phyloP scores from a whole-genome alignment of 2,888 invertebrate species.

The Hirtodrosophila alboralis region DNA sequence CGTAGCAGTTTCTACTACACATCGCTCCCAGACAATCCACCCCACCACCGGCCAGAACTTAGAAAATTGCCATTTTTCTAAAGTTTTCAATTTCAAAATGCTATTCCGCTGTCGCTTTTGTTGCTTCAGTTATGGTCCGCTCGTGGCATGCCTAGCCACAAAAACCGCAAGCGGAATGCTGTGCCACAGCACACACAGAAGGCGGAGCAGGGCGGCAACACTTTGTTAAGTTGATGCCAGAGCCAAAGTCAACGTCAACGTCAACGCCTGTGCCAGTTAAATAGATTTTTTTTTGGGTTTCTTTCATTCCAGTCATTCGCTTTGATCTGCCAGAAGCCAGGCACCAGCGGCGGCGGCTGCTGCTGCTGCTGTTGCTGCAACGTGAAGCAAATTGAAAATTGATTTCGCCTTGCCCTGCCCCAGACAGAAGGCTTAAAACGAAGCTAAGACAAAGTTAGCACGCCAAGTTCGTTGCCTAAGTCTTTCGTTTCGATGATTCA shows the following conservation, averaged over 20 bases:
- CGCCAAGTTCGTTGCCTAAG: slow-evolving; percentile 73
- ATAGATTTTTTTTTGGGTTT: slow-evolving; percentile 67
- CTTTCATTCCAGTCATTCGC: slow-evolving; percentile 57
- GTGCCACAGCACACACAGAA: slow-evolving; percentile 10
- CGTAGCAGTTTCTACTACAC: neutral
- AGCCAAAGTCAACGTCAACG: slow-evolving; percentile 66
- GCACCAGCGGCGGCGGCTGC: slow-evolving; percentile 42
- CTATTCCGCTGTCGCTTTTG: slow-evolving; percentile 37
- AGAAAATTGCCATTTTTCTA: slow-evolving; percentile 60
- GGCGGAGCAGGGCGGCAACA: slow-evolving; percentile 61
- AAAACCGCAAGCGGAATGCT: slow-evolving; percentile 75
- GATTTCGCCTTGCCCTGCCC: slow-evolving; percentile 58
- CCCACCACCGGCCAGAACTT: slow-evolving; percentile 12
- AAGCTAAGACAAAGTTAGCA: slow-evolving; percentile 48
- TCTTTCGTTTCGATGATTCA: slow-evolving; percentile 76
- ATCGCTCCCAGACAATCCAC: neutral
- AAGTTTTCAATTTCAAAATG: slow-evolving; percentile 70
- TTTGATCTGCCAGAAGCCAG: slow-evolving; percentile 67
- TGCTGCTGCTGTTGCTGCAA: slow-evolving; percentile 41
- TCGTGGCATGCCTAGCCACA: slow-evolving; percentile 61
- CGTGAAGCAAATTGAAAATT: slow-evolving; percentile 78
- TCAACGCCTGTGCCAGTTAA: slow-evolving; percentile 76
- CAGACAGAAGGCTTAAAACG: slow-evolving; percentile 8
- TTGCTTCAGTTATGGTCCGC: slow-evolving; percentile 61
- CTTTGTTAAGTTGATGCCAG: slow-evolving; percentile 71